Evolutionary conservation across 2,888 invertebrate genomes (phyloP).

Genomic region (Chromoteleia sp.): DNA sequence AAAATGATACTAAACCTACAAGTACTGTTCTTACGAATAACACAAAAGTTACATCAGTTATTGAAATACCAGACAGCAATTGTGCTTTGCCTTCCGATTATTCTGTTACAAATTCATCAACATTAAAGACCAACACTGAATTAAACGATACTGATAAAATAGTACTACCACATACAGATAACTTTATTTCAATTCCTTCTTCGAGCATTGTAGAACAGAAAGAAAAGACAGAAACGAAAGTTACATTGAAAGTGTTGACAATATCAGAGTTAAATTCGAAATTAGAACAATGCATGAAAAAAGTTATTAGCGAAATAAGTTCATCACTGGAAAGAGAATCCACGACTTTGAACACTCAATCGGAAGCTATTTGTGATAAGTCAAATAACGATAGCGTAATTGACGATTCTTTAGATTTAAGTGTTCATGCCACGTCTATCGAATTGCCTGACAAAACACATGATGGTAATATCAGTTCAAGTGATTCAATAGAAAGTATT

Average conservation of each 20-base stretch:
- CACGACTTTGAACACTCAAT: background rate
- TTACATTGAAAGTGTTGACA: constrained; percentile 74
- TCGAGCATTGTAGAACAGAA: constrained; percentile 3
- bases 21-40: no score
- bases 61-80: no score
- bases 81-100: background rate
- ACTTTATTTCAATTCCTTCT: no score
- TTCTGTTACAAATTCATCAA: no score
- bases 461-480: background rate
- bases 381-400: constrained; percentile 24
- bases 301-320: background rate
- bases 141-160: no score
- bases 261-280: constrained; percentile 79
- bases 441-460: background rate
- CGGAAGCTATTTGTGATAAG: constrained; percentile 6
- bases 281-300: constrained; percentile 73
- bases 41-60: no score
- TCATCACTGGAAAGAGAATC: background rate
- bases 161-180: no score
- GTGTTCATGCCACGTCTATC: background rate
- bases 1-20: background rate
- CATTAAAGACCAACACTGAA: no score
- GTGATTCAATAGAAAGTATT: background rate
- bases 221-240: background rate
- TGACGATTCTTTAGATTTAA: background rate